Conservation (phyloP, 1,140 invertebrate genomes). For the Meloidogyne chitwoodi region DNA sequence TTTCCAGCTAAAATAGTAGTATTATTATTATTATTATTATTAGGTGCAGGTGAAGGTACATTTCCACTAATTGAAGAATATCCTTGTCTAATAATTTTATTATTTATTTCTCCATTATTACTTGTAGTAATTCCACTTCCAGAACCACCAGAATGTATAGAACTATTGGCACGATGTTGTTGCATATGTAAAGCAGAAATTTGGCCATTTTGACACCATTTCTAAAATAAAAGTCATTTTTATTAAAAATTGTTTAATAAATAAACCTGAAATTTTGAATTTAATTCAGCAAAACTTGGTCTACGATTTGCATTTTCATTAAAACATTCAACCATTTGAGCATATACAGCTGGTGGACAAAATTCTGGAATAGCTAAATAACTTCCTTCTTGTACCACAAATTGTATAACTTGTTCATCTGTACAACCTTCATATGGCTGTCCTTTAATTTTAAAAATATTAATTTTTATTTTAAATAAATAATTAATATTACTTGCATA, state of each 20-base stretch:
- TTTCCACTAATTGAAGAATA: not conserved
- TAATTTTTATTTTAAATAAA: slow-evolving; percentile 75
- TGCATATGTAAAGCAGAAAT: slow-evolving; percentile 22
- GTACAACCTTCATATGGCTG: slow-evolving; percentile 60
- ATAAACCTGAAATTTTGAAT: slow-evolving; percentile 66
- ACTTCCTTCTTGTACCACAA: slow-evolving; percentile 23
- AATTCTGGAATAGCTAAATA: slow-evolving; percentile 26
- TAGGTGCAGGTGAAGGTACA: slow-evolving; percentile 43
- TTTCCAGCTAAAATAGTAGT: slow-evolving; percentile 13
- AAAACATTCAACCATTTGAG: slow-evolving; percentile 70
- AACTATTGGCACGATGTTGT: slow-evolving; percentile 18
- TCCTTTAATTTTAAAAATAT: slow-evolving; percentile 58
- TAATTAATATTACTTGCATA: slow-evolving; percentile 76
- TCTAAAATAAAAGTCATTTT: slow-evolving; percentile 38
- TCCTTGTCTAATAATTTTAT: slow-evolving; percentile 3
- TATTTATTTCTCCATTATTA: not conserved
- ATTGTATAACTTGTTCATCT: slow-evolving; percentile 33
- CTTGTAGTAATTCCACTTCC: slow-evolving; percentile 3
- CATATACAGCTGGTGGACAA: slow-evolving; percentile 28
- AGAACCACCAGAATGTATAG: slow-evolving; percentile 34
- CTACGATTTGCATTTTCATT: slow-evolving; percentile 81
- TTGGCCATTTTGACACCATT: slow-evolving; percentile 64
- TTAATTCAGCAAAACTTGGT: slow-evolving; percentile 75
- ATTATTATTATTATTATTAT: slow-evolving; percentile 6
- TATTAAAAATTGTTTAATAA: not conserved